Evolutionary conservation across 2,113 vertebrate species (phyloP).

Genomic region (Otis tarda): DNA sequence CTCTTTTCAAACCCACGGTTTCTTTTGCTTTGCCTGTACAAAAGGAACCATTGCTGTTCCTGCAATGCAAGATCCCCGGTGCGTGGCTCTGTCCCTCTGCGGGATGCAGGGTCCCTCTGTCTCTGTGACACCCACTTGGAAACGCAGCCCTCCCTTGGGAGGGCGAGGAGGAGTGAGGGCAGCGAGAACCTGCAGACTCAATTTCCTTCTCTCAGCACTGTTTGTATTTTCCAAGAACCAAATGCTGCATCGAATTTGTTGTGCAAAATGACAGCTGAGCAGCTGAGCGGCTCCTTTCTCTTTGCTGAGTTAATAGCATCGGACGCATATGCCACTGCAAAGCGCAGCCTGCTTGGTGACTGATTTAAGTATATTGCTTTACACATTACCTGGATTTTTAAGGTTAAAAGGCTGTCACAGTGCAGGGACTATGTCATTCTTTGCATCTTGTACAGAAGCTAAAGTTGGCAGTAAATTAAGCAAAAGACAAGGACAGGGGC

Average conservation of each 20-base stretch:
- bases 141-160: accelerated
- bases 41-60: not conserved
- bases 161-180: accelerated
- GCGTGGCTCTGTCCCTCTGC: accelerated
- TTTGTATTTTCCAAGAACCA: not conserved
- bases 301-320: not conserved
- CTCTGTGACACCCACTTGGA: not conserved
- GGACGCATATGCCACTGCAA: not conserved
- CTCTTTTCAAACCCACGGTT: not conserved
- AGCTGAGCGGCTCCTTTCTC: not conserved
- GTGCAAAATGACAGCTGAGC: not conserved
- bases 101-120: accelerated
- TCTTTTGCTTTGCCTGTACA: not conserved
- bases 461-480: not conserved
- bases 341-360: not conserved
- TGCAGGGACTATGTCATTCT: not conserved
- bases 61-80: accelerated
- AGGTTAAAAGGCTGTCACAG: not conserved
- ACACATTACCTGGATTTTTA: not conserved
- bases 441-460: not conserved
- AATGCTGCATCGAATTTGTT: not conserved
- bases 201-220: not conserved
- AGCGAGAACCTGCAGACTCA: accelerated
- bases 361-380: not conserved
- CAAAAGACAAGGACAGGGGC: not conserved